phyloP scores from a whole-genome alignment of 2,797 vertebrate genomes.

The Artibeus lituratus region DNA sequence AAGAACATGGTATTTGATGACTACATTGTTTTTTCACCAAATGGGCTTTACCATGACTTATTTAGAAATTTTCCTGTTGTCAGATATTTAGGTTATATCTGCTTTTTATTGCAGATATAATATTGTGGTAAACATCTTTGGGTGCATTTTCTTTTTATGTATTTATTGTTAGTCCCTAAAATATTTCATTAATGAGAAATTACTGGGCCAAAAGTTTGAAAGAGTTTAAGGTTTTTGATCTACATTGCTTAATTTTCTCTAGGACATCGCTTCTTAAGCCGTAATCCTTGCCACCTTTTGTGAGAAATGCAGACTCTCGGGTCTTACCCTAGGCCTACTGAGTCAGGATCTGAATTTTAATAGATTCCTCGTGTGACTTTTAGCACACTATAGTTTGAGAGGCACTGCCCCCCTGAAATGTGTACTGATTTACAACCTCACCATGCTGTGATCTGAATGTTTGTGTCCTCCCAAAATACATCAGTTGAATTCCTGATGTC shows the following conservation, averaged over 20 bases:
- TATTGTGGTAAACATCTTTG: background rate
- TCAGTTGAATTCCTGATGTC: background rate
- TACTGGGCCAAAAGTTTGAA: background rate
- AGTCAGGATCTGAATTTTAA: background rate
- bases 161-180: background rate
- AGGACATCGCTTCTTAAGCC: background rate
- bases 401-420: background rate
- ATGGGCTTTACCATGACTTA: background rate
- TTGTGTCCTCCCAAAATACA: background rate
- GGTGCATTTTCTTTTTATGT: background rate
- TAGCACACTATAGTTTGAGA: background rate
- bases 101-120: background rate
- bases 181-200: background rate
- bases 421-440: background rate
- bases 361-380: background rate
- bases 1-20: background rate
- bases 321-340: background rate
- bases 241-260: background rate
- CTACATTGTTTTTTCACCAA: background rate
- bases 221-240: constrained; percentile 9
- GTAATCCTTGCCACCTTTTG: background rate
- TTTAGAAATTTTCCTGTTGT: background rate
- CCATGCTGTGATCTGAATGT: background rate
- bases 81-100: background rate
- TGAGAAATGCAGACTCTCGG: background rate